Percentiles rank a stretch among this genome's conserved stretches.
Evolutionary conservation across 2,888 invertebrate genomes (phyloP).

Genomic region (Dioctria linearis): DNA sequence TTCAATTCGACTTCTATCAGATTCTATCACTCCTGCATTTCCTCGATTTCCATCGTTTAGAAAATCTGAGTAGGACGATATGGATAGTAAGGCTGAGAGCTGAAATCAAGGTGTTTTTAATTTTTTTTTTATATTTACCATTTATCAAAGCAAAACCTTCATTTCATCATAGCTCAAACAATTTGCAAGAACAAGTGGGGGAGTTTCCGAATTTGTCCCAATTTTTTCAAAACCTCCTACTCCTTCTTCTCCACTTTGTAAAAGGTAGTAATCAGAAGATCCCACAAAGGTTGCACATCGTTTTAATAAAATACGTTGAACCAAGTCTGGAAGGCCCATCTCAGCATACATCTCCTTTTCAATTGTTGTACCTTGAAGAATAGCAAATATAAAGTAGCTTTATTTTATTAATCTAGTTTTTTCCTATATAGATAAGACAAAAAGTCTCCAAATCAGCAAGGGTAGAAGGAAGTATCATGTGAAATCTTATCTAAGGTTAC

Average conservation of each 20-base stretch:
- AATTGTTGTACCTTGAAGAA: constrained; percentile 63
- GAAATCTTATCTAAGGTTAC: no score
- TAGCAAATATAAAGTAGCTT: no score
- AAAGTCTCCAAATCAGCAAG: no score
- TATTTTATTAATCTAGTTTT: no score
- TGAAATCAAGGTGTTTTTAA: constrained; percentile 53
- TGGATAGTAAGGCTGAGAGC: constrained; percentile 73
- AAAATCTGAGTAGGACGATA: constrained; percentile 74
- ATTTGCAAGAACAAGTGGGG: constrained; percentile 71
- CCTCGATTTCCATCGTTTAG: constrained; percentile 74
- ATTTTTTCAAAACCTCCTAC: constrained; percentile 73
- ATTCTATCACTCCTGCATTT: constrained; percentile 71
- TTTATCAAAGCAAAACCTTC: constrained; percentile 66
- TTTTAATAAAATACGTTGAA: constrained; percentile 73
- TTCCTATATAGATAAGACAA: no score
- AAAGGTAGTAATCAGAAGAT: constrained; percentile 69
- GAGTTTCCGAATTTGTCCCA: constrained; percentile 71
- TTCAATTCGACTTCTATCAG: constrained; percentile 69
- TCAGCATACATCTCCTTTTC: constrained; percentile 70
- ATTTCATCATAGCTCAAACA: constrained; percentile 76
- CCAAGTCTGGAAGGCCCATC: constrained; percentile 71
- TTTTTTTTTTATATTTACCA: not conserved
- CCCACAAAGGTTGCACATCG: constrained; percentile 73
- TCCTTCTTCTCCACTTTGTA: constrained; percentile 71
- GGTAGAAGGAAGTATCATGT: no score